Evolutionary conservation across 2,113 vertebrate species (phyloP), one percentile per base, ranked within the genome.

Genomic region (Danionella cerebrum): DNA sequence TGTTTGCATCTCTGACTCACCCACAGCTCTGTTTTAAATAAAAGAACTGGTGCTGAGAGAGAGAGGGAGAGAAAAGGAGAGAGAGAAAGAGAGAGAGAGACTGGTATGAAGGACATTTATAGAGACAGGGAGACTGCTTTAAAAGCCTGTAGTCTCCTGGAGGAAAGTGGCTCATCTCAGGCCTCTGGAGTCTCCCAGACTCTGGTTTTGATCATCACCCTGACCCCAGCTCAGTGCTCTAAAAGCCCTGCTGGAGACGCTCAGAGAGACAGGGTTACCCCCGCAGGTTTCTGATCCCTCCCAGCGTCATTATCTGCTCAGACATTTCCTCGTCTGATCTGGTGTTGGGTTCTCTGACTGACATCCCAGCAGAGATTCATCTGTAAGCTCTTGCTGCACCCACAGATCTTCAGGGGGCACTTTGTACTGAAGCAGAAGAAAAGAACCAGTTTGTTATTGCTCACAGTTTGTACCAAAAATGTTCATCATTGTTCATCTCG

Each of bases 291-390:
- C 70, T 85, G 85, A 87, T 86, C 79, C 80, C 71, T 81, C 65
- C 73, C 44, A 80, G 80, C 76, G 75, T 84, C 87, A 84, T 75
- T 88, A 83, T 76, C 69, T 75, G 18, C 65, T 63, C 68, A 72
- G 73, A 44, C 35, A 71, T 65, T 64, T 47, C 6, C 62, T 70
- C 12, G 45, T 60, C 42, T 70, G 51, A 71, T 66, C 47, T 16
- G 35, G 12, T 47, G 19, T 42, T 2, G n/a, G 62, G 39, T 25
- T 50, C 24, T 63, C 22, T 55, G 5, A 33, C 11, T 38, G 45
- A 25, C 31, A 39, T 31, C 0, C 8, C 18, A 39, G 35, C 35
- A 22, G 11, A 57, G 39, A 14, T n/a, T n/a, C n/a, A n/a, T n/a
- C n/a, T n/a, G n/a, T n/a, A n/a, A n/a, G n/a, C n/a, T n/a, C n/a